Evolutionary conservation across 2,113 vertebrate genomes (phyloP), one percentile per base, ranked within the genome.

Genomic region (Etia nguti): DNA sequence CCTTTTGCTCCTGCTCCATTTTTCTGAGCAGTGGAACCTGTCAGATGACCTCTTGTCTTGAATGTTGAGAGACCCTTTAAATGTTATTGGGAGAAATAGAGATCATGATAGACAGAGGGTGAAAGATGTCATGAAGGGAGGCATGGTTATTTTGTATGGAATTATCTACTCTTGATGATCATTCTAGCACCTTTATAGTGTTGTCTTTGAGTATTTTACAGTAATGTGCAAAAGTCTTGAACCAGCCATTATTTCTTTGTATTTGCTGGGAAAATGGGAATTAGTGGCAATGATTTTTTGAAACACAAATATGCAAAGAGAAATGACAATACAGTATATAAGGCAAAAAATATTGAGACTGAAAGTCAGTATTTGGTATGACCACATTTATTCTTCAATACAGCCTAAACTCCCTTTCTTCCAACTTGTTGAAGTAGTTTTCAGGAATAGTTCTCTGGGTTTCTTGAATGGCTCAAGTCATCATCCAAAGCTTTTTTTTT

Each of bases 1-100:
- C 93, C 91, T 94, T 92, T 93, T n/a, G 36, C 79, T 90, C 77
- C 70, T 48, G 59, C 48, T 91, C 24, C 6, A 12, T 86, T 89
- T 88, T 88, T 83, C 34, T 87, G 85, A 88, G 73, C 85, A 77
- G 75, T 10, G 13, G 41, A 85, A 82, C 22, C 84, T 85, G 89
- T 89, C 52, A 85, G 81, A 10, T 87, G 86, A 92, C 81, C 88
- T 84, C 91, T 91, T 24, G 12, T 80, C 73, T 82, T 82, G 82
- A 90, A 90, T 87, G 65, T 85, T 86, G 80, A 90, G 84, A 89
- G 86, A 65, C 62, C 79, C 62, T 86, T 90, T 80, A 80, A 86
- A 88, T 81, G 52, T 68, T 82, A 31, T 80, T 43, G 75, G 79
- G 68, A 68, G 60, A 81, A 84, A 75, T 4, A 24, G 38, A 89